A percentile compares a stretch with the other conserved stretches of the same genome.
phyloP scores from a whole-genome alignment of 2,113 vertebrate species.

The Piaya cayana region DNA sequence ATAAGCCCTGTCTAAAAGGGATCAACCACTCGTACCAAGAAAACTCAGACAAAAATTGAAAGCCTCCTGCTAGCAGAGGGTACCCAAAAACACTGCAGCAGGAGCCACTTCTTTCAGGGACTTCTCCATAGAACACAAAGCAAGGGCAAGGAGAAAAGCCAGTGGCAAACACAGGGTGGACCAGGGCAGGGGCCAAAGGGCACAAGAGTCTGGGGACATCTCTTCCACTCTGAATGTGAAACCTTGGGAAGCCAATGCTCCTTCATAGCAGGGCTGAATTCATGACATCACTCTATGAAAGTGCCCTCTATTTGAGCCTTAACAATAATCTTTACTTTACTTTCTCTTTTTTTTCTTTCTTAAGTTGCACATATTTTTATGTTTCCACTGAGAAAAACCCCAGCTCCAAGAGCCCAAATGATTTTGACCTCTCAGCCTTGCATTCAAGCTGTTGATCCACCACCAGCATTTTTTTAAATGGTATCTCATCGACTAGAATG shows the following conservation, averaged over 20 bases:
- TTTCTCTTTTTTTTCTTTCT: neutral
- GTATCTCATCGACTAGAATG: neutral
- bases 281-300: neutral
- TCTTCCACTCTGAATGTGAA: accelerated
- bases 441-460: neutral
- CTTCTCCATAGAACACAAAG: neutral
- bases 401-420: neutral
- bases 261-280: neutral
- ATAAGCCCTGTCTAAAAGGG: neutral
- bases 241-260: neutral
- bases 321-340: neutral
- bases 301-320: neutral
- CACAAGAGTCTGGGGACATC: neutral
- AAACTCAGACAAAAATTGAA: neutral
- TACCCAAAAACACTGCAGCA: neutral
- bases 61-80: neutral
- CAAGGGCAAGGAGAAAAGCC: neutral
- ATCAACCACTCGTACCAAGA: neutral
- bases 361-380: neutral
- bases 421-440: neutral
- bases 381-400: neutral
- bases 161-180: neutral
- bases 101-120: neutral
- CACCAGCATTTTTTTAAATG: neutral
- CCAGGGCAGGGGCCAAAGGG: neutral